phyloP scores from a whole-genome alignment of 2,113 vertebrate species.

The Pogonocichla stellata region DNA sequence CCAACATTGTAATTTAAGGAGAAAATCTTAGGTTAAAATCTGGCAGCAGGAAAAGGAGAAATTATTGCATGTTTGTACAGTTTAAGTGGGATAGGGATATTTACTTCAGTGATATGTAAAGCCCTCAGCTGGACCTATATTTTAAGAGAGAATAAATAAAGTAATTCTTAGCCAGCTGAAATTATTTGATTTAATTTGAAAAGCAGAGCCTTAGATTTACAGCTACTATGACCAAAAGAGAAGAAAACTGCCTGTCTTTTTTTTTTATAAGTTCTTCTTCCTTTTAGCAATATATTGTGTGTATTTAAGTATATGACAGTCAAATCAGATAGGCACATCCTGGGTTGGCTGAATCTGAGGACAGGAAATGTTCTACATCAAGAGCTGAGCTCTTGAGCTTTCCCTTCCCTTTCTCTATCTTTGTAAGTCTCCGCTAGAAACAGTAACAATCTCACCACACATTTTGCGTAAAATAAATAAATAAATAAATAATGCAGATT shows the following conservation, averaged over 20 bases:
- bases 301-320: background rate
- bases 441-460: background rate
- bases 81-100: background rate
- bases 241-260: background rate
- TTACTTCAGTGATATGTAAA: background rate
- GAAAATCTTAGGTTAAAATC: background rate
- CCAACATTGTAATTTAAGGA: background rate
- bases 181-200: background rate
- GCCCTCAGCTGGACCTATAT: background rate
- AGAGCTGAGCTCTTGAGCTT: background rate
- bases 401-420: background rate
- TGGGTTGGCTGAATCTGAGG: background rate
- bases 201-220: background rate
- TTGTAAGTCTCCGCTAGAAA: background rate
- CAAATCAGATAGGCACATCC: background rate
- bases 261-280: background rate
- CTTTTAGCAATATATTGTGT: background rate
- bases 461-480: background rate
- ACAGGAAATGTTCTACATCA: background rate
- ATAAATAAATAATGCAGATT: background rate
- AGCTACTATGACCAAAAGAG: background rate
- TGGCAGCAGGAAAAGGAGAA: background rate
- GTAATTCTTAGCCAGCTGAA: background rate
- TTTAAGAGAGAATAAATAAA: background rate
- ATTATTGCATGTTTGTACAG: background rate